Percentiles rank a stretch among this genome's conserved stretches.
These are phyloP conservation scores for Eudemis profundana DNA, from an alignment of 2,888 invertebrate species.

Conservation along the genomic window DNA sequence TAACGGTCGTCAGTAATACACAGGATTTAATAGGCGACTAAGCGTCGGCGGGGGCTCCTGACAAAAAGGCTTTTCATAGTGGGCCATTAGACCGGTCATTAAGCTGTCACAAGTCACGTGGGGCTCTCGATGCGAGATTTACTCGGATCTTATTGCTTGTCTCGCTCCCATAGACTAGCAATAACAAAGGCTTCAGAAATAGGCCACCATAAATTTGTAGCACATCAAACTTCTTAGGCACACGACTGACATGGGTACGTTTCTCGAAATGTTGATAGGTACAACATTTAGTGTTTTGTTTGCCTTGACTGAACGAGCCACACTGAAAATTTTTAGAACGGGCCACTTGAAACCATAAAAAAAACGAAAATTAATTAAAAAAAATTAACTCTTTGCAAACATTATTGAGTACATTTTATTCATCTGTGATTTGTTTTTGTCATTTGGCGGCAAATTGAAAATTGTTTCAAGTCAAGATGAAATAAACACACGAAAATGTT, in stretches of 20 bases:
- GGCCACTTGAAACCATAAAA: too few relatives aligned
- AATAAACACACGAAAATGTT: too few relatives aligned
- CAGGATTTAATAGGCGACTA: constrained; percentile 50
- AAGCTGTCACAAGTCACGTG: constrained; percentile 62
- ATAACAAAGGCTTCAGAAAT: constrained; percentile 30
- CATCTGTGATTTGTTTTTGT: too few relatives aligned
- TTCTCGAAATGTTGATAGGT: background rate
- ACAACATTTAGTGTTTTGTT: too few relatives aligned
- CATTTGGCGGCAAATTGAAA: too few relatives aligned
- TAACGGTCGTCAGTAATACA: constrained; percentile 46
- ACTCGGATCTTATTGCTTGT: constrained; percentile 46
- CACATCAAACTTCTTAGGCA: constrained; percentile 18
- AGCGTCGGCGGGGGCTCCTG: constrained; percentile 54
- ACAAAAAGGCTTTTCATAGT: constrained; percentile 60
- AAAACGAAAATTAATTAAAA: too few relatives aligned
- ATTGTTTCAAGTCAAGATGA: too few relatives aligned
- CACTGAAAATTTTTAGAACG: too few relatives aligned
- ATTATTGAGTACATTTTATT: too few relatives aligned
- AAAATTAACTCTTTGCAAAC: too few relatives aligned
- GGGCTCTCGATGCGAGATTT: constrained; percentile 56
- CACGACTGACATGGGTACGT: constrained; percentile 2
- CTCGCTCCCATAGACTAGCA: constrained; percentile 21
- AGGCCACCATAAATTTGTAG: constrained; percentile 31
- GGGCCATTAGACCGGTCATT: constrained; percentile 64
- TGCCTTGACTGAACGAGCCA: too few relatives aligned